Conservation (phyloP, 2,888 invertebrate species). For the Geotrupes spiniger region DNA sequence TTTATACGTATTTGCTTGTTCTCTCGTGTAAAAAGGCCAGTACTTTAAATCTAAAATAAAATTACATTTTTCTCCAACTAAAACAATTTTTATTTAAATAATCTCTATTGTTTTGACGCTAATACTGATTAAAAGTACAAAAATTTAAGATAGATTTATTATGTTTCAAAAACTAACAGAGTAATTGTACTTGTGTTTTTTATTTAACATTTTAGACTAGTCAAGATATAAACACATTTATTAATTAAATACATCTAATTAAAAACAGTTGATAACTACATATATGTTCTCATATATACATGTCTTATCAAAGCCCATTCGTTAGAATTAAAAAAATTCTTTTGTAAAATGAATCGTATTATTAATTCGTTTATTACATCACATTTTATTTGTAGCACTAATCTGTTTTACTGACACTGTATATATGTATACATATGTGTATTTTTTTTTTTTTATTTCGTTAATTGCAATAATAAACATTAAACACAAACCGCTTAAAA, state of each 20-base stretch:
- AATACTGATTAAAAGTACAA: conserved; percentile 50
- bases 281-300: conserved; percentile 1
- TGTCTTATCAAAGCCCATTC: conserved; percentile 4
- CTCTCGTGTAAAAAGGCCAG: conserved; percentile 10
- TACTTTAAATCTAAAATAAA: conserved; percentile 17
- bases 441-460: too few relatives aligned
- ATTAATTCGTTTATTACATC: conserved; percentile 5
- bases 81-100: conserved; percentile 47
- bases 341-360: neutral
- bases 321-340: neutral
- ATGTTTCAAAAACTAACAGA: conserved; percentile 45
- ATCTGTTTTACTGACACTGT: too few relatives aligned
- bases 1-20: too few relatives aligned
- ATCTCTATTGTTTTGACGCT: conserved; percentile 43
- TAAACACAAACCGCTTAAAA: too few relatives aligned
- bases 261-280: conserved; percentile 8
- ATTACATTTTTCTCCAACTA: conserved; percentile 24
- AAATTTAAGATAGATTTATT: conserved; percentile 42
- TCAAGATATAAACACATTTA: conserved; percentile 16
- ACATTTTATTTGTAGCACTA: conserved; percentile 1
- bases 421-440: too few relatives aligned
- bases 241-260: conserved; percentile 15
- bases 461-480: too few relatives aligned
- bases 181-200: conserved; percentile 28
- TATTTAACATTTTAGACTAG: conserved; percentile 18